Base-by-base conservation (phyloP, 2,797 vertebrate genomes). In the Cyclopterus lumpus region DNA sequence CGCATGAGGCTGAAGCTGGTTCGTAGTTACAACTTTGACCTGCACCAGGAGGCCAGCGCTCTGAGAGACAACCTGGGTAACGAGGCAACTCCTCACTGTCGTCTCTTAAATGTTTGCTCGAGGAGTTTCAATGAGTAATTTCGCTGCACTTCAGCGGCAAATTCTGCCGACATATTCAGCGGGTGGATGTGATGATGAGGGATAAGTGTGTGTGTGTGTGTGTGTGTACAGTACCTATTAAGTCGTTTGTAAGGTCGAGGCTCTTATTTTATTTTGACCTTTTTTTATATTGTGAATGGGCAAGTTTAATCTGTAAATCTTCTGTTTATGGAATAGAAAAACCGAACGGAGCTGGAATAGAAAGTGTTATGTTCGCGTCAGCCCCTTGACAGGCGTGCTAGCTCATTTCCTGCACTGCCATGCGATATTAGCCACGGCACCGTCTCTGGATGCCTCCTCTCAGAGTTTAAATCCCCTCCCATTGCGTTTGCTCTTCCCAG, bases 41-140 rank as follows among this genome's bases (percentile, higher is more conserved):
- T 90, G 20, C 97, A 99, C 77, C 86, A 91, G 71, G 97, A 99
- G 73, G 97, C 98, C 88, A 99, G 98, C 53, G 98, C 97, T 58
- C 94, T 98, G 74, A 94, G 98, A 84, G 98, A 99, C 93, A 99
- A 99, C 90, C 93, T 99, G 65, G 98, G 98, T 99, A 84, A 96
- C 6, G 22, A 12, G 83, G 67, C 14, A 0, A 4, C 22, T 24
- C 58, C 36, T 40, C 59, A 10, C 11, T 68, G 14, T 5, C 18
- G 3, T 38, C 22, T 59, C 26, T 38, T 22, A 16, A 55, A 44
- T 30, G 6, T 9, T 4, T 32, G n/a, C 40, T n/a, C 26, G 3
- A 18, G 30, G 66, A 36, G 61, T 38, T 22, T n/a, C n/a, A n/a
- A n/a, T 22, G 8, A 11, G 22, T 32, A 16, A 72, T 40, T 14